Percentiles rank a stretch among this genome's conserved stretches.
These are phyloP conservation scores for Amblyjoppa proteus DNA, from an alignment of 2,888 invertebrate genomes.

Conservation along the genomic window DNA sequence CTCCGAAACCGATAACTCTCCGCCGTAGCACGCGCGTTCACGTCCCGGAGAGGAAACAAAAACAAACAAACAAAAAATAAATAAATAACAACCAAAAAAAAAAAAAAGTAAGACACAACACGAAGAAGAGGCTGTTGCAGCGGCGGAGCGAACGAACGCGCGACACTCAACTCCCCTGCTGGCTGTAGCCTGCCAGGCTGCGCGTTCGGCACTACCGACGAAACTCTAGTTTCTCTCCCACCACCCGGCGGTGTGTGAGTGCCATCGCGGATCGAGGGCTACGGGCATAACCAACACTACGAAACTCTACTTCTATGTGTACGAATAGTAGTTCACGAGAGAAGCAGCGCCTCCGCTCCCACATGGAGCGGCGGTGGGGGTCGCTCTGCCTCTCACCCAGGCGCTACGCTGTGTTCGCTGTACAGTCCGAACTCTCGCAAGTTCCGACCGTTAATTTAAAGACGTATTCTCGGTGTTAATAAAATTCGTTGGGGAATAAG, in stretches of 20 bases:
- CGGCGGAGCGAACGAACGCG: slow-evolving; percentile 31
- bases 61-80: not conserved
- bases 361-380: slow-evolving; percentile 13
- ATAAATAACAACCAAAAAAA: not conserved
- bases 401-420: not conserved
- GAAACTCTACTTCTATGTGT: slow-evolving; percentile 19
- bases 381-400: slow-evolving; percentile 23
- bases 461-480: no score
- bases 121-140: slow-evolving; percentile 14
- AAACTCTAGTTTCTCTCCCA: slow-evolving; percentile 69
- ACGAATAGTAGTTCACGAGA: slow-evolving; percentile 4
- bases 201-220: slow-evolving; percentile 37
- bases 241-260: slow-evolving; percentile 18
- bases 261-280: slow-evolving; percentile 47
- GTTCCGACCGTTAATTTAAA: not conserved
- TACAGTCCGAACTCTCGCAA: slow-evolving; percentile 1
- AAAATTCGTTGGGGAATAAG: no score
- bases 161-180: slow-evolving; percentile 45
- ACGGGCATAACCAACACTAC: slow-evolving; percentile 12
- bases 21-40: slow-evolving; percentile 57
- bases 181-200: slow-evolving; percentile 28
- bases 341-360: slow-evolving; percentile 26
- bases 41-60: slow-evolving; percentile 20
- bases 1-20: not conserved
- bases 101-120: not conserved